These are phyloP conservation scores for Danionella cerebrum DNA, from an alignment of 2,113 vertebrate species.

Conservation along the genomic window DNA sequence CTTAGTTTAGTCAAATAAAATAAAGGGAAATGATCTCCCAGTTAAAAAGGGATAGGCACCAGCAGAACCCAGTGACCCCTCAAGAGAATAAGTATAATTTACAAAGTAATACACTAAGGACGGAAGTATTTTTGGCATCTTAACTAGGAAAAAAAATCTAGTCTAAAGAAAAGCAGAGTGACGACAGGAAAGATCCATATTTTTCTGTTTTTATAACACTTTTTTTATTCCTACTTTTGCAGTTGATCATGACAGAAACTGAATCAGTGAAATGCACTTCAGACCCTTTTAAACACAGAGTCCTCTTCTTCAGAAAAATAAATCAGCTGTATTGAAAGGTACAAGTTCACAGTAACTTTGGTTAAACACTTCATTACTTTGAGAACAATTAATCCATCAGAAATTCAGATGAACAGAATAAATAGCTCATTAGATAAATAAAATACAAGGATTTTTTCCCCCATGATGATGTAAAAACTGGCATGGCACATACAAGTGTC, in stretches of 20 bases:
- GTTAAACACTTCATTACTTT: slow-evolving; percentile 88
- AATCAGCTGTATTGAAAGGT: slow-evolving; percentile 79
- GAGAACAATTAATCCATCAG: slow-evolving; percentile 66
- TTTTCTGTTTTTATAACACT: slow-evolving; percentile 60
- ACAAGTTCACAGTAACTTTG: slow-evolving; percentile 98
- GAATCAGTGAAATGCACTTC: slow-evolving; percentile 71
- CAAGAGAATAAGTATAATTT: too few species aligned
- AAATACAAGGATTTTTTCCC: slow-evolving; percentile 52
- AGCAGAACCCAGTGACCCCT: too few species aligned
- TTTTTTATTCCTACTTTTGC: slow-evolving; percentile 79
- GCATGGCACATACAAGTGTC: slow-evolving; percentile 88
- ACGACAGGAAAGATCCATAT: not conserved
- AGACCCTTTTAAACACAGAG: slow-evolving; percentile 55
- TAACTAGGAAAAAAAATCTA: not conserved
- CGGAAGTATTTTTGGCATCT: too few species aligned
- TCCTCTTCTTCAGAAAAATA: slow-evolving; percentile 86
- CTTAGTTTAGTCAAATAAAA: too few species aligned
- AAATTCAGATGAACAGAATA: slow-evolving; percentile 40
- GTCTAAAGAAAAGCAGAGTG: not conserved
- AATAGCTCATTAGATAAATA: slow-evolving; percentile 60
- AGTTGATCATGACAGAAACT: slow-evolving; percentile 88
- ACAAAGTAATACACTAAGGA: too few species aligned
- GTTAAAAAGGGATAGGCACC: too few species aligned
- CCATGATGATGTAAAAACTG: slow-evolving; percentile 76
- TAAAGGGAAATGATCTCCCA: too few species aligned